phyloP scores from a whole-genome alignment of 2,797 vertebrate genomes.

The Prionace glauca region DNA sequence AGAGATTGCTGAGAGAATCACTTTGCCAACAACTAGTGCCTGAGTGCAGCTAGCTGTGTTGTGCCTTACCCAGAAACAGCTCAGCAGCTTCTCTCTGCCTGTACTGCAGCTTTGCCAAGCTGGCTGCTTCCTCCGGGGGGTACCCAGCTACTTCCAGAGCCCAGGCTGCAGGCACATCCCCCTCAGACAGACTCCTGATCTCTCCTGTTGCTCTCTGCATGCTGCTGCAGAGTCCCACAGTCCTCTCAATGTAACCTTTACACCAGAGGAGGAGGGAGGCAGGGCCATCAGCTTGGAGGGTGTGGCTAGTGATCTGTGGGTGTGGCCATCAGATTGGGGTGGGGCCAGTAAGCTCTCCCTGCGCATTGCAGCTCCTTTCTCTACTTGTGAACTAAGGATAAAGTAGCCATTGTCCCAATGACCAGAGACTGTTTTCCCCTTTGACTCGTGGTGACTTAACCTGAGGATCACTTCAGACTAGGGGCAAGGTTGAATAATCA shows the following conservation, averaged over 20 bases:
- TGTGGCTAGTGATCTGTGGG: too few species aligned
- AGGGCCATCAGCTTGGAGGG: neutral
- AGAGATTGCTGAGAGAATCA: neutral
- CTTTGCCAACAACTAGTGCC: neutral
- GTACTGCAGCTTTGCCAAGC: neutral
- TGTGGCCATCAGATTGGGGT: neutral
- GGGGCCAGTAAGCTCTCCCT: neutral
- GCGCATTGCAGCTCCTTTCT: too few species aligned
- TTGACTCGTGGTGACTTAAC: too few species aligned
- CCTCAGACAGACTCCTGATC: neutral
- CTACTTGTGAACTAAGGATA: too few species aligned
- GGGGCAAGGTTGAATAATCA: too few species aligned
- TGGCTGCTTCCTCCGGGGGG: constrained; percentile 15
- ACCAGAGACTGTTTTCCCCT: too few species aligned
- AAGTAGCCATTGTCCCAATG: too few species aligned
- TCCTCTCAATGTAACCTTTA: neutral
- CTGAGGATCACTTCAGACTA: too few species aligned
- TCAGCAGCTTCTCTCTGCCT: constrained; percentile 10
- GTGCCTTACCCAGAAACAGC: neutral
- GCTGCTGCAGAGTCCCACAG: neutral
- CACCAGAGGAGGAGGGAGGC: neutral
- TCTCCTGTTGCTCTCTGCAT: neutral
- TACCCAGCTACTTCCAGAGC: neutral
- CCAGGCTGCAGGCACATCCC: neutral
- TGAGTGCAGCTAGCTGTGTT: too few species aligned